Conservation (phyloP, 2,113 vertebrate species). For the Mionectes macconnelli region DNA sequence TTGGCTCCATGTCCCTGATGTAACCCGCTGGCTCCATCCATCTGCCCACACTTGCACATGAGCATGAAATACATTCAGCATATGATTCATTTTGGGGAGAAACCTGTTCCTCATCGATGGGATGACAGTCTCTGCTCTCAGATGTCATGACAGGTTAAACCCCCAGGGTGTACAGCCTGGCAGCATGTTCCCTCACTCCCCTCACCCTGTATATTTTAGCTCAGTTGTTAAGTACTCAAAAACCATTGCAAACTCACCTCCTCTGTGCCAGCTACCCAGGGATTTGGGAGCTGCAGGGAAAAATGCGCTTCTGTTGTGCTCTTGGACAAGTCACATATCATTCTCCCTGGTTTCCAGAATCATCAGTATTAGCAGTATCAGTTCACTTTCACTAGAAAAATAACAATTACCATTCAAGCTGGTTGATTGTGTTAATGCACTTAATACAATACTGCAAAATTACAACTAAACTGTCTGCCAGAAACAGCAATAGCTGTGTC, state of each 20-base stretch:
- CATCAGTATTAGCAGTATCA: accelerated
- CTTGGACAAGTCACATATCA: background rate
- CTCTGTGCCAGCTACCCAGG: background rate
- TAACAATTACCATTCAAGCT: background rate
- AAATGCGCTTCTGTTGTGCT: background rate
- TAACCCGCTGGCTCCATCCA: background rate
- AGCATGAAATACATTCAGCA: background rate
- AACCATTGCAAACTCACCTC: background rate
- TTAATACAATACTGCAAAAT: background rate
- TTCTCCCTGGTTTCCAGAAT: background rate
- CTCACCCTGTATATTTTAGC: background rate
- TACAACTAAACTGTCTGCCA: background rate
- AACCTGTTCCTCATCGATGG: accelerated
- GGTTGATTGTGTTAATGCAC: background rate
- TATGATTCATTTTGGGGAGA: background rate
- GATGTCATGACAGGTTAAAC: background rate
- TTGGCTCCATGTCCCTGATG: accelerated
- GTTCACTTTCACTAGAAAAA: background rate
- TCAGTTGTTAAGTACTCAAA: background rate
- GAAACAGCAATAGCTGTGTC: background rate
- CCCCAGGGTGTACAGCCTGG: background rate
- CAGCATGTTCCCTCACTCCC: background rate
- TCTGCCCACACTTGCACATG: background rate
- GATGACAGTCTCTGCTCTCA: background rate
- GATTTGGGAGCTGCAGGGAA: background rate